Evolutionary conservation across 1,140 invertebrate genomes (phyloP), one percentile per base, ranked within the genome.

Genomic region (Neodiprion pinetum): DNA sequence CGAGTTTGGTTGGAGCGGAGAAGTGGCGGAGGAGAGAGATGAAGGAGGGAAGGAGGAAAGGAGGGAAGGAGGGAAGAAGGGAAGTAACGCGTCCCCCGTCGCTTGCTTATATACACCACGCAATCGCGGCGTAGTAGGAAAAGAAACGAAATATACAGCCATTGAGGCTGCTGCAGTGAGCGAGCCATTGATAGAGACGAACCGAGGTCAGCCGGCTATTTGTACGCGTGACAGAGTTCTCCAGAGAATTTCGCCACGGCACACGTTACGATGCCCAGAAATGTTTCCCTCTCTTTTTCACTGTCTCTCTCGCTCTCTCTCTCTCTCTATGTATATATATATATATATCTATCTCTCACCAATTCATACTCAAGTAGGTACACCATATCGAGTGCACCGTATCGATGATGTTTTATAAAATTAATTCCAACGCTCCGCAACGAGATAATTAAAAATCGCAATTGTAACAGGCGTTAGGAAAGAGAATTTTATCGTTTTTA

Each of bases 201-300:
- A 83, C 83, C 87, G 86, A 88, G 87, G 86, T 88, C 87, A 87
- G 85, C 7, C n/a, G 53, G 53, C 86, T 88, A 88, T 88, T 88
- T 87, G 86, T 87, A 88, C 82, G 86, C 85, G 86, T 87, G 85
- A 88, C 86, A 86, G 85, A 86, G 82, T 80, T 82, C 85, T 86
- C 80, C 82, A 80, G 83, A 81, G 85, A 87, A 86, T 86, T 81
- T 83, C 78, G 77, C 78, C 73, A 75, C 74, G 75, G 72, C 77
- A 81, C 76, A 79, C 75, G 77, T 61, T 8, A 61, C 53, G 53
- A 61, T 61, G 11, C n/a, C 53, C 53, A 17, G n/a, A 61, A 61
- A 61, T 61, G 53, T 14, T 61, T 12, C 53, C 4, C n/a, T 61
- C n/a, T 61, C 53, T 5, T 5, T 40, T 9, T 61, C 53, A 17